Percentiles rank a stretch among this genome's conserved stretches.
Conservation (phyloP, 2,113 vertebrate genomes). For the Eonycteris spelaea region DNA sequence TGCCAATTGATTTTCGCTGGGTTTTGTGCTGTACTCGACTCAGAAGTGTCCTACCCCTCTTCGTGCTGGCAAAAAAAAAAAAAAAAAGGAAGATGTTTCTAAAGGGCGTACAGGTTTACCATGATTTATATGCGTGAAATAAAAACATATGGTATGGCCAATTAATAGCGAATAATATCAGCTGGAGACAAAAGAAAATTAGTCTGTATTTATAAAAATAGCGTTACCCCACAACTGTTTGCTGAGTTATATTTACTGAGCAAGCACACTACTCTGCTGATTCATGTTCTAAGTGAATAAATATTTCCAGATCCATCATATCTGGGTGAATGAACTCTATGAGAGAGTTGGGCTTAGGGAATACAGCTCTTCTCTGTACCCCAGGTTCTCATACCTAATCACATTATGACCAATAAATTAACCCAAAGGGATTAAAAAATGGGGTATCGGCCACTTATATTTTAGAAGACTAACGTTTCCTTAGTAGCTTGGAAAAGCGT, state of each 20-base stretch:
- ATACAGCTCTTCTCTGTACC: neutral
- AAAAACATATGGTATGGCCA: neutral
- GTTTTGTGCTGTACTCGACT: neutral
- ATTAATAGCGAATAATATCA: conserved; percentile 27
- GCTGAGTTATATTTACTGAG: conserved; percentile 20
- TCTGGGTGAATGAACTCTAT: neutral
- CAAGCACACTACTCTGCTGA: conserved; percentile 31
- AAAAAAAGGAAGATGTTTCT: neutral
- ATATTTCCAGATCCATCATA: conserved; percentile 24
- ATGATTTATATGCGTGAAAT: neutral
- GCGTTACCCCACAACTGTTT: conserved; percentile 12
- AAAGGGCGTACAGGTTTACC: neutral
- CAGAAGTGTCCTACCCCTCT: neutral
- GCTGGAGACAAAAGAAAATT: conserved; percentile 32
- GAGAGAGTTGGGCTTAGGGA: neutral
- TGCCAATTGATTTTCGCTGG: conserved; percentile 25
- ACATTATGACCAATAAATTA: neutral
- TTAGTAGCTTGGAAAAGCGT: neutral
- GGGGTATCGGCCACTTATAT: neutral
- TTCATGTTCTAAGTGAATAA: conserved; percentile 49
- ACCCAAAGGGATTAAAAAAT: conserved; percentile 3
- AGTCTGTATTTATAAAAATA: conserved; percentile 39
- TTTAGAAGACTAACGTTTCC: conserved; percentile 13
- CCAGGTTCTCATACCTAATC: neutral
- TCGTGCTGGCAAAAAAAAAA: neutral